Conservation (phyloP, 1,140 invertebrate genomes). For the Branchinecta lindahli region DNA sequence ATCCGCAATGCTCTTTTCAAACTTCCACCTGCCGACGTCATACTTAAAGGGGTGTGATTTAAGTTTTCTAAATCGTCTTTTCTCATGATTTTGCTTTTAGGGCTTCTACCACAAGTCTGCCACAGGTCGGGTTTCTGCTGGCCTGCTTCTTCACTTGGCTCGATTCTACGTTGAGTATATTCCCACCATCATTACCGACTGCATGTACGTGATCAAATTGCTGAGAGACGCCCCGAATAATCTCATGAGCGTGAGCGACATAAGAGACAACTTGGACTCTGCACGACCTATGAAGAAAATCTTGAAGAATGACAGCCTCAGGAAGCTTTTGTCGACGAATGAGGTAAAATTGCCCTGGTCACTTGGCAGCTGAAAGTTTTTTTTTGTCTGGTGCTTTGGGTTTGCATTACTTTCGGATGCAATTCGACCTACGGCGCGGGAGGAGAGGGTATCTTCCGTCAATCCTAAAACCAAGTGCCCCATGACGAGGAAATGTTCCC, state of each 20-base stretch:
- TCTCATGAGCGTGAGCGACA: slow-evolving; percentile 27
- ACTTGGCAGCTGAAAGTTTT: no score
- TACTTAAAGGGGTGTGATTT: no score
- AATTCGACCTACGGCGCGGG: no score
- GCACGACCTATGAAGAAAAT: slow-evolving; percentile 36
- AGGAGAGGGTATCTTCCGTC: no score
- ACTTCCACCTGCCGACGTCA: no score
- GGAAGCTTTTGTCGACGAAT: slow-evolving; percentile 26
- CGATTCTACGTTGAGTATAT: slow-evolving; percentile 43
- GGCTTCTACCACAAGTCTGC: slow-evolving; percentile 29
- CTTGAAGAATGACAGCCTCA: slow-evolving; percentile 29
- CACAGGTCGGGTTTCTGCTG: slow-evolving; percentile 30
- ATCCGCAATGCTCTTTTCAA: no score
- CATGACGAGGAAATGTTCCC: no score
- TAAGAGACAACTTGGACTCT: slow-evolving; percentile 34
- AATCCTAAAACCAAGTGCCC: no score
- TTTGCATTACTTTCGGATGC: no score
- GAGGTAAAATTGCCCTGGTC: slow-evolving; percentile 27
- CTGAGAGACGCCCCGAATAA: slow-evolving; percentile 38
- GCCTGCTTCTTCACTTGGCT: slow-evolving; percentile 41
- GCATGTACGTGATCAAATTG: slow-evolving; percentile 39
- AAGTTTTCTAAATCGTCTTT: no score
- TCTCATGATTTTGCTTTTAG: slow-evolving; percentile 16
- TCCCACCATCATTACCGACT: slow-evolving; percentile 38
- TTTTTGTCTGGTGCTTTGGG: no score